Evolutionary conservation across 1,140 invertebrate species (phyloP), one percentile per base, ranked within the genome.

Genomic region (Drosophila sucinea): DNA sequence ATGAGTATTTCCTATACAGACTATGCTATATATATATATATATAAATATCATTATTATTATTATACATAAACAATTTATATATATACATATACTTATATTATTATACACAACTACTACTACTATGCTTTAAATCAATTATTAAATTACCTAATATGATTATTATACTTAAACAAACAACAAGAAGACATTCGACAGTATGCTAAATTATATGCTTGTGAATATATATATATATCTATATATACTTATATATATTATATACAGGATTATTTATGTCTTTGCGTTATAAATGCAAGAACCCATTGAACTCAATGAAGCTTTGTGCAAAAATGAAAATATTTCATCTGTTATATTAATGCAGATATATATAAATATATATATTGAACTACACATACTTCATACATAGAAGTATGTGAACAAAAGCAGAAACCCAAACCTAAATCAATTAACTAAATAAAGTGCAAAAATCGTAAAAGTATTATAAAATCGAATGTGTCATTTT

Each of bases 41-140:
- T 62, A 64, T 70, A 47, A 30, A 35, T 44, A 64, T 62, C 7
- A 51, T 51, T 51, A 51, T n/a, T 35, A 58, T 58, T 38, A 58
- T 32, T 64, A 38, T 61, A 51, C 32, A 56, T 62, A 65, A 64
- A 66, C 54, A 61, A 72, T 38, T 56, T 70, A 54, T 32, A 63
- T 56, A 58, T 35, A 73, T 63, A 38, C 25, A 73, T 63, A 57
- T 68, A 38, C 30, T 32, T 56, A 68, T 68, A 55, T 57, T 63
- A 73, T 33, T 72, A 51, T 51, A 51, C 44, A 51, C 44, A 51
- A 51, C 25, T 41, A 51, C 3, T 23, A 79, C 79, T 76, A 77
- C 79, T 84, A 87, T 89, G 79, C 84, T 87, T 87, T 89, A 89
- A 89, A 89, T 81, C 73, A 89, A 89, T 89, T 84, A 85, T 77